phyloP scores from a whole-genome alignment of 1,140 invertebrate genomes.

The Danaus plexippus region DNA sequence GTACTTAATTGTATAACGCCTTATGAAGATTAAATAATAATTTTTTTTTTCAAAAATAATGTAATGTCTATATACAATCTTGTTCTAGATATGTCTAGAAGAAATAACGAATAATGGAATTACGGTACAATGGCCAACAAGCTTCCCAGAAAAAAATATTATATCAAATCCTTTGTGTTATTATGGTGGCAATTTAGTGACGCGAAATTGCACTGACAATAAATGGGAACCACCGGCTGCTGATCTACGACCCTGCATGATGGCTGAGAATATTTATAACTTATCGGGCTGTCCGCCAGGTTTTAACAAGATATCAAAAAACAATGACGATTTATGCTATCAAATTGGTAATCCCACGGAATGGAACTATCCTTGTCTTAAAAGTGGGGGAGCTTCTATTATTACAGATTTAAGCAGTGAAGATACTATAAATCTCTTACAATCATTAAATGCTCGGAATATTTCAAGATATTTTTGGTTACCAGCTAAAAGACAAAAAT shows the following conservation, averaged over 20 bases:
- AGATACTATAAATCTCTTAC: slow-evolving; percentile 35
- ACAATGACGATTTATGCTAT: slow-evolving; percentile 45
- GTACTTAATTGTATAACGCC: no score
- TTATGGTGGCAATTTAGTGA: slow-evolving; percentile 33
- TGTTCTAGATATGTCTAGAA: slow-evolving; percentile 41
- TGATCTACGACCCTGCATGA: slow-evolving; percentile 32
- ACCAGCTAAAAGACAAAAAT: slow-evolving; percentile 39
- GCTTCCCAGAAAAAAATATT: slow-evolving; percentile 28
- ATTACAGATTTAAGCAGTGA: slow-evolving; percentile 39
- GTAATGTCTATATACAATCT: slow-evolving; percentile 3
- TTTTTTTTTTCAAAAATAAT: slow-evolving; percentile 5
- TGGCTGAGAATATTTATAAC: slow-evolving; percentile 35
- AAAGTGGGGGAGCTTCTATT: slow-evolving; percentile 45
- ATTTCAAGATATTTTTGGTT: slow-evolving; percentile 48
- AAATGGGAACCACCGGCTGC: slow-evolving; percentile 32
- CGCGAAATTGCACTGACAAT: slow-evolving; percentile 36
- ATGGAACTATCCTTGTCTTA: slow-evolving; percentile 52
- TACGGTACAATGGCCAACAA: slow-evolving; percentile 40
- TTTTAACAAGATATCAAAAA: slow-evolving; percentile 38
- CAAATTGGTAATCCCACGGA: slow-evolving; percentile 29
- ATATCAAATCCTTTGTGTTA: slow-evolving; percentile 44
- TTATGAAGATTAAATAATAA: slow-evolving; percentile 1
- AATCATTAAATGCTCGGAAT: slow-evolving; percentile 31
- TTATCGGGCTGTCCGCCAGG: slow-evolving; percentile 40
- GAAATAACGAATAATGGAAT: slow-evolving; percentile 35